Conservation (phyloP, 1,140 invertebrate genomes). For the Pemphigus obesinymphae region DNA sequence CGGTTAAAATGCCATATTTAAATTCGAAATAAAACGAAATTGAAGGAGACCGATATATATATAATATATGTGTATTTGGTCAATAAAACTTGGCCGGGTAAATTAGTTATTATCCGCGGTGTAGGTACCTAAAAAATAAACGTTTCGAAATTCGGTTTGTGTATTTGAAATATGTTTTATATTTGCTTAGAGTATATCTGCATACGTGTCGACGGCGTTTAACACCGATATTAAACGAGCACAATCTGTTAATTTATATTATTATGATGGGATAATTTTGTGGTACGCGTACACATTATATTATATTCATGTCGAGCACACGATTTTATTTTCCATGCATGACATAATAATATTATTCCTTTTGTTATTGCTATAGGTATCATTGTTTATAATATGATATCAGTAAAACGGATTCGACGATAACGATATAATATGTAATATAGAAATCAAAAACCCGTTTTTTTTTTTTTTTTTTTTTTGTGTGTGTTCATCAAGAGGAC, state of each 20-base stretch:
- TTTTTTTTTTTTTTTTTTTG: too few species aligned
- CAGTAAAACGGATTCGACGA: too few species aligned
- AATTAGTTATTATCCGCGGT: not conserved
- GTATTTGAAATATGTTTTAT: constrained; percentile 25
- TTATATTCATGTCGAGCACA: not conserved
- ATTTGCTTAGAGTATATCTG: not conserved
- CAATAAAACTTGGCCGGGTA: not conserved
- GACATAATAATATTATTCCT: too few species aligned
- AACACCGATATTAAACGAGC: not conserved
- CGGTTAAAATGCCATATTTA: not conserved
- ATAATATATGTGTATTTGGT: not conserved
- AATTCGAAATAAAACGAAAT: not conserved
- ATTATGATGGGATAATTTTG: not conserved
- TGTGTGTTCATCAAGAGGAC: too few species aligned
- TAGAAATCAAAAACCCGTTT: too few species aligned
- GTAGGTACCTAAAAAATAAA: too few species aligned
- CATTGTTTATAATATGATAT: too few species aligned
- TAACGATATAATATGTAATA: too few species aligned
- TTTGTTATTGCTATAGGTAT: too few species aligned
- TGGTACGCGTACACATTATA: not conserved
- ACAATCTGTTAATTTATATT: constrained; percentile 21
- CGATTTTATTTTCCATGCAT: not conserved
- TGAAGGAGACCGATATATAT: too few species aligned
- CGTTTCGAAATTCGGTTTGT: not conserved
- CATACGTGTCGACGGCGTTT: too few species aligned